Evolutionary conservation across 2,797 vertebrate species (phyloP), one percentile per base, ranked within the genome.

Genomic region (Spondyliosoma cantharus): DNA sequence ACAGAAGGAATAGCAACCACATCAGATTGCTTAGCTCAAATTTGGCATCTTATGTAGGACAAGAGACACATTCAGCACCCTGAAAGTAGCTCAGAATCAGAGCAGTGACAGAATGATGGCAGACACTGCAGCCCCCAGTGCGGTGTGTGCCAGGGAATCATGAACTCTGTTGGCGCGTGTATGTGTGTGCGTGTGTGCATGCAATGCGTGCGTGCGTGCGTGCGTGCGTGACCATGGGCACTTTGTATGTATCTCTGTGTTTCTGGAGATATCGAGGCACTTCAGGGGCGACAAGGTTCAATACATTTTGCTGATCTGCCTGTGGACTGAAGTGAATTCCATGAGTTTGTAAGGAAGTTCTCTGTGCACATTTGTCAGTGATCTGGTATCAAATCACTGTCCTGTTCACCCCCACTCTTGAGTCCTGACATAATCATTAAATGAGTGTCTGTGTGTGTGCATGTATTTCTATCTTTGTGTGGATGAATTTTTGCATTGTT

Each of bases 101-200:
- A 85, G 73, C 71, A 85, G 82, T 86, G 90, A 90, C 92, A 91
- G 87, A 87, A 81, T 86, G 86, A 92, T 89, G 87, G 87, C 86
- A 76, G 81, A 74, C 59, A 49, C 84, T 76, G 77, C 75, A 87
- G 77, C 85, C 85, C 82, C 43, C 80, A 67, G 71, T 67, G 74
- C 81, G 66, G 48, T 32, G 61, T 72, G 78, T 81, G 81, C 80
- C 81, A 80, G 69, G 54, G 68, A 86, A 71, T 74, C 76, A 65
- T 83, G 68, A 88, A 83, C 83, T 63, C 37, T 71, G 42, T 27
- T 20, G 45, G 42, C 14, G 5, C 59, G 61, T 62, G 57, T 72
- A 45, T 54, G 66, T 57, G 69, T 27, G 43, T 61, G 74, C 57
- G 45, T 42, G 20, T 62, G 54, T 76, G 54, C 19, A 25, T 27